Evolutionary conservation across 2,113 vertebrate species (phyloP).

Genomic region (Tapirus terrestris): DNA sequence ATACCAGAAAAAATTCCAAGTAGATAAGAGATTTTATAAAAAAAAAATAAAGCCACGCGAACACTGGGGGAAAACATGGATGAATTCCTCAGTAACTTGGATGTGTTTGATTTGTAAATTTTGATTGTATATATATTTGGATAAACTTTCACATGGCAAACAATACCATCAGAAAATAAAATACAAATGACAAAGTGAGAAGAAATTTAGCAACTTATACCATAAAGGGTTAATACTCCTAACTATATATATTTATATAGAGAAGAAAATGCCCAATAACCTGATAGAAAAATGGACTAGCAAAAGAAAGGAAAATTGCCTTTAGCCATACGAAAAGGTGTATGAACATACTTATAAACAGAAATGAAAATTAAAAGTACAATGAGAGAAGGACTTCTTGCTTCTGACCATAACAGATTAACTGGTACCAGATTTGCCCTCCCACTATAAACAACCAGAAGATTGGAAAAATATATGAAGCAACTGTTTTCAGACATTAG

Average conservation of each 20-base stretch:
- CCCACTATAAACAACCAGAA: background rate
- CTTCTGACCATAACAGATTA: background rate
- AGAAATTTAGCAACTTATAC: background rate
- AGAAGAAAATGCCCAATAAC: background rate
- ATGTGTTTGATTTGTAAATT: background rate
- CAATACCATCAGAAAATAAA: constrained; percentile 3
- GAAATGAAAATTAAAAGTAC: background rate
- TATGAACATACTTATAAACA: background rate
- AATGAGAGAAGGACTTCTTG: background rate
- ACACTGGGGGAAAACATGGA: background rate
- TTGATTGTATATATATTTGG: background rate
- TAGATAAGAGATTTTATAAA: background rate
- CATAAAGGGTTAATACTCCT: background rate
- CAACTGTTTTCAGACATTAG: background rate
- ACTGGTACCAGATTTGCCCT: background rate
- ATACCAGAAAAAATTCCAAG: background rate
- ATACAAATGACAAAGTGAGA: background rate
- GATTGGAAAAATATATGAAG: background rate
- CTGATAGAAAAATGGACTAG: background rate
- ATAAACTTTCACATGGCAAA: background rate
- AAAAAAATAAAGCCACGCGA: background rate
- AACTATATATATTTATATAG: background rate
- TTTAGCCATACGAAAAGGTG: background rate
- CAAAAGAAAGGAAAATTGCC: background rate
- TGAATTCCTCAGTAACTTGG: background rate